A percentile compares a stretch with the other conserved stretches of the same genome.
These are phyloP conservation scores for Antheraea pernyi DNA, from an alignment of 1,140 invertebrate species.

Conservation along the genomic window DNA sequence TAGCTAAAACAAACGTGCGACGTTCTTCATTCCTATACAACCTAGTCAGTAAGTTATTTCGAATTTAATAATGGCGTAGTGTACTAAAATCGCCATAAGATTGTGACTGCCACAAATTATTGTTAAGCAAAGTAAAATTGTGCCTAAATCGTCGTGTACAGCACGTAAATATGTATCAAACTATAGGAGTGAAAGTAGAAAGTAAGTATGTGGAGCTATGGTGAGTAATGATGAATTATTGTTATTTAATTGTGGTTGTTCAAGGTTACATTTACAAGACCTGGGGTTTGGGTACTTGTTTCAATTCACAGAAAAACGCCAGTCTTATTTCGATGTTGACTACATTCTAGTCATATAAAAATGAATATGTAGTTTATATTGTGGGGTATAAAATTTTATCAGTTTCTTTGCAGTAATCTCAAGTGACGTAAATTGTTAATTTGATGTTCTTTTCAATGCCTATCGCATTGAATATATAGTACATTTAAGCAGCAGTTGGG, in stretches of 20 bases:
- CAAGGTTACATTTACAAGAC: background rate
- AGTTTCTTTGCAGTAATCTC: background rate
- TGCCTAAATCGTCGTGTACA: background rate
- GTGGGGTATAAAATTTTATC: background rate
- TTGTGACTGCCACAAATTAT: constrained; percentile 46
- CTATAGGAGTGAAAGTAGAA: constrained; percentile 47
- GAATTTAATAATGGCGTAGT: background rate
- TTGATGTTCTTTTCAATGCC: background rate
- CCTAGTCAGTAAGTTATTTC: constrained; percentile 1
- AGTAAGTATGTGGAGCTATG: constrained; percentile 37
- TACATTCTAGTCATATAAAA: background rate
- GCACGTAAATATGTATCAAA: constrained; percentile 22
- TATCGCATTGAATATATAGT: too few relatives aligned
- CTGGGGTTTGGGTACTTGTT: too few relatives aligned
- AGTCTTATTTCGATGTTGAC: too few relatives aligned
- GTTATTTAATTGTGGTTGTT: background rate
- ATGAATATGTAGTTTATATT: background rate
- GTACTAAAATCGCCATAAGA: background rate
- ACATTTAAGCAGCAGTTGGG: background rate
- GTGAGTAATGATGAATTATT: constrained; percentile 27
- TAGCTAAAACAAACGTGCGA: background rate
- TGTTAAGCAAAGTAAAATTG: constrained; percentile 16
- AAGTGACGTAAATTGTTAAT: background rate
- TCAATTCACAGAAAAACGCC: too few relatives aligned
- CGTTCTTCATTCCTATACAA: background rate